phyloP scores from a whole-genome alignment of 1,140 invertebrate species.

The Leptinotarsa defecta region DNA sequence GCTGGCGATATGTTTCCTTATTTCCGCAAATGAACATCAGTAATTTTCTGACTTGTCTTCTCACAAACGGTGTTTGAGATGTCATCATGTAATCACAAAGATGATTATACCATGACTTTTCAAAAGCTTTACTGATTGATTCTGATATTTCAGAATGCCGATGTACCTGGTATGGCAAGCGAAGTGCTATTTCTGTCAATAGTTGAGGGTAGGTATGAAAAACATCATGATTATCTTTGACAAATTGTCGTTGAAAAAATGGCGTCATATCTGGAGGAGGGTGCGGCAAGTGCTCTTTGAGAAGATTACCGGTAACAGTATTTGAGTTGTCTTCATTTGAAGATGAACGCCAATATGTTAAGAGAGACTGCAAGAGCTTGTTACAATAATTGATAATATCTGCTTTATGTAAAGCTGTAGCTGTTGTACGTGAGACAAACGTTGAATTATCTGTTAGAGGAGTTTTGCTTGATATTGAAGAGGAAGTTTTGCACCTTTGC shows the following conservation, averaged over 20 bases:
- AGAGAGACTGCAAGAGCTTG: slow-evolving; percentile 74
- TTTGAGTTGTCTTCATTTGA: slow-evolving; percentile 54
- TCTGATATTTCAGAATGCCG: slow-evolving; percentile 68
- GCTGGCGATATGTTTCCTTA: slow-evolving; percentile 92
- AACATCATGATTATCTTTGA: slow-evolving; percentile 88
- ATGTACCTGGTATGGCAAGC: slow-evolving; percentile 92
- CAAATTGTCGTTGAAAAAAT: slow-evolving; percentile 91
- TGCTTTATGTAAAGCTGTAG: slow-evolving; percentile 75
- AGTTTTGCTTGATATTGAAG: slow-evolving; percentile 60
- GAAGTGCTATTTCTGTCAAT: slow-evolving; percentile 91
- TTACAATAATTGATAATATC: slow-evolving; percentile 84
- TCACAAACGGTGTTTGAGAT: slow-evolving; percentile 71
- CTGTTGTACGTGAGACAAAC: slow-evolving; percentile 77
- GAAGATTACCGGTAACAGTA: slow-evolving; percentile 63
- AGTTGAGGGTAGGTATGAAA: slow-evolving; percentile 93
- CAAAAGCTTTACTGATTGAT: slow-evolving; percentile 61
- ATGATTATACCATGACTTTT: slow-evolving; percentile 71
- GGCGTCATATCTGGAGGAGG: slow-evolving; percentile 93
- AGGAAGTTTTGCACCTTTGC: slow-evolving; percentile 40
- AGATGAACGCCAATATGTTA: slow-evolving; percentile 72
- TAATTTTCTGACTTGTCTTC: slow-evolving; percentile 85
- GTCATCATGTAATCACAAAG: slow-evolving; percentile 98
- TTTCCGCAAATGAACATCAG: slow-evolving; percentile 92
- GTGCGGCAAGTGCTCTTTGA: slow-evolving; percentile 81
- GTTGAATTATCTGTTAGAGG: slow-evolving; percentile 61